These are phyloP conservation scores for Ictalurus furcatus DNA, from an alignment of 2,113 vertebrate species.

Conservation along the genomic window DNA sequence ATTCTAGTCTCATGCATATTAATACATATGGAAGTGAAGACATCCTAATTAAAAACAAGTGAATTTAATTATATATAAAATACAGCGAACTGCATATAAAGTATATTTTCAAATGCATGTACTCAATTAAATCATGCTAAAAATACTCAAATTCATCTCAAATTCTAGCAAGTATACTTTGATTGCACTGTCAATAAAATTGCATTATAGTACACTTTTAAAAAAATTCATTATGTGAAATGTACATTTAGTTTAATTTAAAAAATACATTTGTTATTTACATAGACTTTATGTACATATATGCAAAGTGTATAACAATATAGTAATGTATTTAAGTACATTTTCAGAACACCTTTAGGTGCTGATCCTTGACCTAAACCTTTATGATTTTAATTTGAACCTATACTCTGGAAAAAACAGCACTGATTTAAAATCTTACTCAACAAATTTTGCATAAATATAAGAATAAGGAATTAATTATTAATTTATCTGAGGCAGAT, in stretches of 20 bases:
- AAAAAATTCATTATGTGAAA: background rate
- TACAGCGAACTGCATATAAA: background rate
- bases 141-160: background rate
- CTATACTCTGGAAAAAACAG: background rate
- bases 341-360: background rate
- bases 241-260: background rate
- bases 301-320: background rate
- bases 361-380: background rate
- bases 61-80: background rate
- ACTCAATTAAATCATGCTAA: background rate
- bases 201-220: background rate
- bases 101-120: background rate
- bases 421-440: background rate
- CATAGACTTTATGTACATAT: background rate
- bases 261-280: background rate
- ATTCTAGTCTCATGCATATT: conserved; percentile 45
- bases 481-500: background rate
- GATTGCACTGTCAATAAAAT: background rate
- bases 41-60: background rate
- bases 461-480: background rate
- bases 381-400: background rate
- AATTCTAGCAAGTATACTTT: background rate
- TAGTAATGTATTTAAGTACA: background rate
- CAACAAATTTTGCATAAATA: background rate
- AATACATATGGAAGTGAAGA: background rate